phyloP scores from a whole-genome alignment of 2,797 vertebrate species.

The Apodemus agrarius region DNA sequence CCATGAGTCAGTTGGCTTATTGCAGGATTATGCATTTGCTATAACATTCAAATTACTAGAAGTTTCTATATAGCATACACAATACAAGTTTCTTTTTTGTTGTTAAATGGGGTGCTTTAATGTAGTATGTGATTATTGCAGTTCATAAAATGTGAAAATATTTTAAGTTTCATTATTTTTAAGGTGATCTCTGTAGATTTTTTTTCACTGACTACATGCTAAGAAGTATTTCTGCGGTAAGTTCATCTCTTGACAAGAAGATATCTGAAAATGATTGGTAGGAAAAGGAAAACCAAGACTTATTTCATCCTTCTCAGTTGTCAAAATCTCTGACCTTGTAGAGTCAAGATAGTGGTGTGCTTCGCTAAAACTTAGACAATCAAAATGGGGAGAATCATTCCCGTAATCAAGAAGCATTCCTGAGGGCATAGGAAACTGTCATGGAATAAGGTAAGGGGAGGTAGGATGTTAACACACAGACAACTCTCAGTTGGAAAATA shows the following conservation, averaged over 20 bases:
- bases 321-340: constrained; percentile 26
- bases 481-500: not conserved
- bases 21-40: not conserved
- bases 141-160: not conserved
- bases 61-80: not conserved
- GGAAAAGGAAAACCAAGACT: constrained; percentile 26
- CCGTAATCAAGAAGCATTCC: not conserved
- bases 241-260: constrained; percentile 1
- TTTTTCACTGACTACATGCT: not conserved
- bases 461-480: not conserved
- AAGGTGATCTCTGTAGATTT: not conserved
- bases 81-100: not conserved
- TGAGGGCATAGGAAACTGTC: not conserved
- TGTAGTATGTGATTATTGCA: constrained; percentile 17
- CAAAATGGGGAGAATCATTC: not conserved
- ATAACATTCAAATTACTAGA: not conserved
- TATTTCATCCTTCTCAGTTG: not conserved
- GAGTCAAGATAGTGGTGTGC: not conserved
- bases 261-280: constrained; percentile 3
- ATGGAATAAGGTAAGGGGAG: not conserved
- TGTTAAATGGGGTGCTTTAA: not conserved
- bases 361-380: constrained; percentile 18
- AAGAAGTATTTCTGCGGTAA: not conserved
- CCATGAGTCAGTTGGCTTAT: not conserved
- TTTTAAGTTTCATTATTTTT: not conserved